Evolutionary conservation across 2,113 vertebrate genomes (phyloP).

Genomic region (Microcebus murinus): DNA sequence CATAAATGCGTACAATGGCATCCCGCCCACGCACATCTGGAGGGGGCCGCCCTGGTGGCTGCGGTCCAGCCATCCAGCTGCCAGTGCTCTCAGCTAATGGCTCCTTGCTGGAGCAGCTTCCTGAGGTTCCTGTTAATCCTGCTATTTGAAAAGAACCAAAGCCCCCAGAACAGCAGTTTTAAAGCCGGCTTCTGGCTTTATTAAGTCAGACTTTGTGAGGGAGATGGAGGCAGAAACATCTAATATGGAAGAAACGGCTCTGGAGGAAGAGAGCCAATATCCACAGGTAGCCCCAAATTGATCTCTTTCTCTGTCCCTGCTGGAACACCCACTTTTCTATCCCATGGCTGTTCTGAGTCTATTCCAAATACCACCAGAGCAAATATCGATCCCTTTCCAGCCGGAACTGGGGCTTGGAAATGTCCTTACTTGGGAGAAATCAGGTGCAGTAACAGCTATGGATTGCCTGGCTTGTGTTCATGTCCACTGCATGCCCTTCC

Average conservation of each 20-base stretch:
- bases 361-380: conserved; percentile 48
- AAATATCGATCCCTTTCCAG: conserved; percentile 26
- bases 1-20: background rate
- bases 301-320: conserved; percentile 31
- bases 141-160: conserved; percentile 54
- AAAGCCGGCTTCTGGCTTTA: conserved; percentile 47
- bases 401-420: background rate
- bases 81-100: conserved; percentile 27
- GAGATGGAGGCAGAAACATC: background rate
- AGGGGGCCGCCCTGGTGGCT: background rate
- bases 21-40: background rate
- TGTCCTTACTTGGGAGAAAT: conserved; percentile 44
- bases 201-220: conserved; percentile 59
- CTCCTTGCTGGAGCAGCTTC: background rate
- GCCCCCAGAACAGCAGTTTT: background rate
- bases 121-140: conserved; percentile 40
- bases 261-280: background rate
- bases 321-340: conserved; percentile 5
- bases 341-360: background rate
- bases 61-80: background rate
- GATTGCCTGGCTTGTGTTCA: background rate
- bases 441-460: background rate
- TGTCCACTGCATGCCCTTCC: background rate
- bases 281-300: background rate
- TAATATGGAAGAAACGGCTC: conserved; percentile 12